A percentile compares a stretch with the other conserved stretches of the same genome.
phyloP scores from a whole-genome alignment of 2,797 vertebrate species.

The Thaleichthys pacificus region DNA sequence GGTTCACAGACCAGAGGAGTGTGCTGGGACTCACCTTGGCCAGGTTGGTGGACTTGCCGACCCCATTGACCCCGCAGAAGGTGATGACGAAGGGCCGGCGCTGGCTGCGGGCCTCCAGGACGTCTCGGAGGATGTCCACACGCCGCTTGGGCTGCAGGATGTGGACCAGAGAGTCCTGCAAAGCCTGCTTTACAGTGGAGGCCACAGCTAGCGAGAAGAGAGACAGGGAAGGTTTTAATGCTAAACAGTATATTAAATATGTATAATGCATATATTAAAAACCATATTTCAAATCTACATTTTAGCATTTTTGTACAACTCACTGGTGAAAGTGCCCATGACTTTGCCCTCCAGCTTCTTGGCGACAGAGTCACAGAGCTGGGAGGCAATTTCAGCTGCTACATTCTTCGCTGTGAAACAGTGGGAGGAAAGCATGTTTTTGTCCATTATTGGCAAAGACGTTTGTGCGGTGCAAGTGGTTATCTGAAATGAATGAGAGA shows the following conservation, averaged over 20 bases:
- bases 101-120: constrained; percentile 90
- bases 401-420: constrained; percentile 89
- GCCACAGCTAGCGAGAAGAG: constrained; percentile 82
- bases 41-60: constrained; percentile 96
- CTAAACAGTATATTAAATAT: background rate
- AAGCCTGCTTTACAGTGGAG: constrained; percentile 94
- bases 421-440: background rate
- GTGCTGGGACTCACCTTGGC: constrained; percentile 82
- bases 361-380: constrained; percentile 95
- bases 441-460: background rate
- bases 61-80: constrained; percentile 96
- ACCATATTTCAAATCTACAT: background rate
- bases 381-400: constrained; percentile 91
- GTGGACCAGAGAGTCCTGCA: constrained; percentile 96
- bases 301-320: constrained; percentile 58
- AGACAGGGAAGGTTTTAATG: background rate
- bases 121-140: constrained; percentile 92
- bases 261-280: background rate
- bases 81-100: constrained; percentile 90
- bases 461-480: background rate
- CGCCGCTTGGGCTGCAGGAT: constrained; percentile 96
- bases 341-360: constrained; percentile 98
- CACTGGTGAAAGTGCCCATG: constrained; percentile 99
- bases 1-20: background rate
- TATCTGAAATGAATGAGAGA: background rate